Conservation (phyloP, 2,797 vertebrate species). For the Borostomias antarcticus region DNA sequence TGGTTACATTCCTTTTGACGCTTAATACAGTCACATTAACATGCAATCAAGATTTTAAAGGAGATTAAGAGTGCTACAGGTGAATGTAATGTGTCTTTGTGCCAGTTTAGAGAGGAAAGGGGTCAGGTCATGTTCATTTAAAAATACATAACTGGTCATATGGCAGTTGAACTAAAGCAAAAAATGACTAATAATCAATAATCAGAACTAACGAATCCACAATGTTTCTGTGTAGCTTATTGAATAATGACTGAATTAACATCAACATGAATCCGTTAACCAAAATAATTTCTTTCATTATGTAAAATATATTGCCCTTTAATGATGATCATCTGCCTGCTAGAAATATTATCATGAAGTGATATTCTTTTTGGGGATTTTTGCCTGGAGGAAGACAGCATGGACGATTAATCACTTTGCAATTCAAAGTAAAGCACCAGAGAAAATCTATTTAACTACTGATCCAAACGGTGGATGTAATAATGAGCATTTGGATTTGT, state of each 20-base stretch:
- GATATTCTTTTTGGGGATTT: neutral
- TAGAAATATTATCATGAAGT: constrained; percentile 1
- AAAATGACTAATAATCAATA: neutral
- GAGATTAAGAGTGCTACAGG: no score
- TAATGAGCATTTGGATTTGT: neutral
- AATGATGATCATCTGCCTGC: constrained; percentile 25
- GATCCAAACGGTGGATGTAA: neutral
- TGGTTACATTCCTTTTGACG: no score
- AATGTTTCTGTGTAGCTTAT: neutral
- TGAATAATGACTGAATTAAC: neutral
- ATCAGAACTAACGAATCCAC: neutral
- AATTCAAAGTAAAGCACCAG: neutral
- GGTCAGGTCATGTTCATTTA: no score
- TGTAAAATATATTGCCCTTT: neutral
- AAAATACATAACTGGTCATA: neutral
- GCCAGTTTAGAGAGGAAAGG: no score
- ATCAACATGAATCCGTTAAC: neutral
- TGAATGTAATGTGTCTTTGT: no score
- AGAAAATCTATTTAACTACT: neutral
- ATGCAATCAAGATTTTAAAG: no score
- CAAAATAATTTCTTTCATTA: neutral
- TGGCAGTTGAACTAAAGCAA: no score
- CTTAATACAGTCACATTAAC: no score
- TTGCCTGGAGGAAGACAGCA: constrained; percentile 10
- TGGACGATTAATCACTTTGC: neutral